These are phyloP conservation scores for Drosophila birchii DNA, from an alignment of 2,888 invertebrate species.

Conservation along the genomic window DNA sequence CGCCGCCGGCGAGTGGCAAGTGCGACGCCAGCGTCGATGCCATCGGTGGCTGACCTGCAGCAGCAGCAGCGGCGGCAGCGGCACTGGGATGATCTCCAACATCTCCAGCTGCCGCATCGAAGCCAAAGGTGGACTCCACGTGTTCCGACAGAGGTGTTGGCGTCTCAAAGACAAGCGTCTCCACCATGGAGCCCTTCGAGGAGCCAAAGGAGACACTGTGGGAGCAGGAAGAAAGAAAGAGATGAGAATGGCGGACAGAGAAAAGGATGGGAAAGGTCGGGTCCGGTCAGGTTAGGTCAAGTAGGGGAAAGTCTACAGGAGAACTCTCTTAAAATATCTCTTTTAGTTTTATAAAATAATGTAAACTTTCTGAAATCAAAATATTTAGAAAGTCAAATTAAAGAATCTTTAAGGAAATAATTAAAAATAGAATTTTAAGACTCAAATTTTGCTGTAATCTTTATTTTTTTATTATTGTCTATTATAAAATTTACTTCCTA, in stretches of 20 bases:
- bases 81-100: conserved; percentile 28
- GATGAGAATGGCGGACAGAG: no score
- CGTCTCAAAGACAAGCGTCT: conserved; percentile 95
- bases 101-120: conserved; percentile 66
- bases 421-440: neutral
- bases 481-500: neutral
- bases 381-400: neutral
- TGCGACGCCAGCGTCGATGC: conserved; percentile 50
- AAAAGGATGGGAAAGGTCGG: neutral
- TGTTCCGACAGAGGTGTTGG: conserved; percentile 88
- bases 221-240: conserved; percentile 55
- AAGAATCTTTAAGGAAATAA: neutral
- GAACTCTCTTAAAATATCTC: neutral
- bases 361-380: neutral
- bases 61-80: conserved; percentile 40
- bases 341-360: neutral
- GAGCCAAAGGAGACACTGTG: conserved; percentile 96
- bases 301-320: neutral
- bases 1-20: conserved; percentile 56
- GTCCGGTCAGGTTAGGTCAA: neutral
- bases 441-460: neutral
- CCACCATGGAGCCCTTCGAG: conserved; percentile 97
- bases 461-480: neutral
- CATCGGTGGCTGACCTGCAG: conserved; percentile 80
- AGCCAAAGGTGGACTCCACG: conserved; percentile 84